Evolutionary conservation across 1,140 invertebrate genomes (phyloP), one percentile per base, ranked within the genome.

Genomic region (Venturia canescens): DNA sequence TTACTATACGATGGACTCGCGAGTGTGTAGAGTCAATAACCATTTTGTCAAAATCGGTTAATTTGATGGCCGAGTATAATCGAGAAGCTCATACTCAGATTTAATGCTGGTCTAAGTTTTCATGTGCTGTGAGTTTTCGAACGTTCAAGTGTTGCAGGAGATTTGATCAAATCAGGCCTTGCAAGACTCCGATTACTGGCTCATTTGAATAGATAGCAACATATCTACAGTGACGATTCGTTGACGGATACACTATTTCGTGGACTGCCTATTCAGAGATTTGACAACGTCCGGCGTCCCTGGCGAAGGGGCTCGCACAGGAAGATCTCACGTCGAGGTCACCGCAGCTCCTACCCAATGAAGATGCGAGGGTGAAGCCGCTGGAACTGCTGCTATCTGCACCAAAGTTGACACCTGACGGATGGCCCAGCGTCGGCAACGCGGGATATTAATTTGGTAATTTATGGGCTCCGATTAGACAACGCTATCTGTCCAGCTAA

Each of bases 371-470:
- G 83, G 80, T 67, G 85, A 85, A 83, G 82, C 79, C 80, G 82
- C 78, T 85, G 18, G 44, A 79, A 38, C 26, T 48, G 72, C 72
- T 79, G 86, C 87, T 91, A 90, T 90, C 89, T 90, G 85, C 86
- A 86, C 83, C 85, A 83, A 74, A 84, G 84, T 87, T 89, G 89
- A 91, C 90, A 88, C 83, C 88, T 92, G 91, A 91, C 88, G 89
- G 88, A 92, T 92, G 87, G 87, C 87, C 88, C 84, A 75, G 82
- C 84, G 86, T 88, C 85, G 85, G 85, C 85, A 88, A 88, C 85
- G 85, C 87, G 85, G 89, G 88, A 90, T 92, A 91, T 91, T 91
- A 91, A 91, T 92, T 92, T 91, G 88, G 87, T 90, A 91, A 91
- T 92, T 91, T 92, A 92, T 90, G 89, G 86, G 83, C 80, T 81